phyloP scores from a whole-genome alignment of 53 echinoderm and acorn worm genomes.

The Patiria pectinifera region DNA sequence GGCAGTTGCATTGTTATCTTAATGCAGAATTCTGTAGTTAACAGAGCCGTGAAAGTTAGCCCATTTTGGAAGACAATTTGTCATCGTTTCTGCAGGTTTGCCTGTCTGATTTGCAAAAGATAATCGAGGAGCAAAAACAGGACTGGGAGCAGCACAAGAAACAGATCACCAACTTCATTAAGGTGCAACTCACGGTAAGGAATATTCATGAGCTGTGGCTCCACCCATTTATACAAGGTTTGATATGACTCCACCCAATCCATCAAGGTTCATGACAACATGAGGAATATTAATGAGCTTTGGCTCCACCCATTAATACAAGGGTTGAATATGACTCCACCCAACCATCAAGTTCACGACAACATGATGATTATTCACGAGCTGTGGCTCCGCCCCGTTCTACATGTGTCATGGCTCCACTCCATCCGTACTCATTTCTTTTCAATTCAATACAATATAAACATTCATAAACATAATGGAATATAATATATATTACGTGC shows the following conservation, averaged over 20 bases:
- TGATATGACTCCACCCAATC: too few species aligned
- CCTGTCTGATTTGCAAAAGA: slow-evolving; percentile 62
- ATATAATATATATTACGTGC: too few species aligned
- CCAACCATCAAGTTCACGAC: too few species aligned
- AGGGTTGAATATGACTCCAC: neutral
- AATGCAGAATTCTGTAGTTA: too few species aligned
- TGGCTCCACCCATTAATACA: neutral
- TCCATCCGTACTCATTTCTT: too few species aligned
- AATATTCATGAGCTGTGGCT: slow-evolving; percentile 10
- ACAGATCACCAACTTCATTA: slow-evolving; percentile 65
- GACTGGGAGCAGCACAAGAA: slow-evolving; percentile 73
- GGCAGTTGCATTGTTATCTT: too few species aligned
- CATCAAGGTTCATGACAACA: too few species aligned
- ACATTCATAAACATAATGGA: too few species aligned
- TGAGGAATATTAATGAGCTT: neutral
- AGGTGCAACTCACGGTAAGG: slow-evolving; percentile 65
- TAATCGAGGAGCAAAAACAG: slow-evolving; percentile 50
- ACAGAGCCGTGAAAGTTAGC: too few species aligned
- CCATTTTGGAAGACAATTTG: too few species aligned
- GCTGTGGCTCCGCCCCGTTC: neutral
- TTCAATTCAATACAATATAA: too few species aligned
- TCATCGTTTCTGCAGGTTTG: slow-evolving; percentile 48
- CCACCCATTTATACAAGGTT: neutral
- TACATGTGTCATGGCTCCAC: too few species aligned
- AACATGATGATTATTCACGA: neutral